Conservation (phyloP, 2,888 invertebrate species). For the Suillia variegata region DNA sequence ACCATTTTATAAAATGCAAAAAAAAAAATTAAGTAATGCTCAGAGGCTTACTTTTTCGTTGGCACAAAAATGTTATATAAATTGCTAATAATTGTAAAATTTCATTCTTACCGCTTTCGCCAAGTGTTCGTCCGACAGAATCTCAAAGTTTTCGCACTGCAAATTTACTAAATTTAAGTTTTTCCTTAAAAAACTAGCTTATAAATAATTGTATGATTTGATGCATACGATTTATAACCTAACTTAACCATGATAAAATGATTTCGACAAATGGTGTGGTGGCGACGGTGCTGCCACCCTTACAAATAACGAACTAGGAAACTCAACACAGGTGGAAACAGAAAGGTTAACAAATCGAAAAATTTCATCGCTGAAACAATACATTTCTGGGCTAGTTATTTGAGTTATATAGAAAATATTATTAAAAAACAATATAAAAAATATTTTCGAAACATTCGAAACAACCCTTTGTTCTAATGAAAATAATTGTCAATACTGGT, state of each 20-base stretch:
- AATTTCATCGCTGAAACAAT: too few species aligned
- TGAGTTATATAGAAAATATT: too few species aligned
- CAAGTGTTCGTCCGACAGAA: slow-evolving; percentile 58
- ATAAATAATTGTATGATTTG: slow-evolving; percentile 62
- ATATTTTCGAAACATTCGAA: too few species aligned
- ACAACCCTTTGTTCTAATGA: too few species aligned
- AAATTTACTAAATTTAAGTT: slow-evolving; percentile 61
- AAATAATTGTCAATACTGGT: too few species aligned
- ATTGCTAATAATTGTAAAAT: slow-evolving; percentile 35
- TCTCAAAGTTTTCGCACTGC: slow-evolving; percentile 59
- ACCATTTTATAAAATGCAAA: slow-evolving; percentile 37
- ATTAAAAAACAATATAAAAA: too few species aligned
- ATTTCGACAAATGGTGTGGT: slow-evolving; percentile 39
- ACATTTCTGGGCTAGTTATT: too few species aligned
- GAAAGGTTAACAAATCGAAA: too few species aligned
- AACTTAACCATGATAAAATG: slow-evolving; percentile 61
- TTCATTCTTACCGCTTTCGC: slow-evolving; percentile 58
- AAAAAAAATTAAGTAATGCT: slow-evolving; percentile 5
- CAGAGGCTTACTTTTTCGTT: slow-evolving; percentile 34
- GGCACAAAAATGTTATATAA: slow-evolving; percentile 45
- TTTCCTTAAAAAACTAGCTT: slow-evolving; percentile 62
- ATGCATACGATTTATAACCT: slow-evolving; percentile 62
- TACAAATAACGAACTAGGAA: too few species aligned
- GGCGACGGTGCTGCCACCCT: too few species aligned
- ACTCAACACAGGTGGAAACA: too few species aligned